Evolutionary conservation across 2,888 invertebrate genomes (phyloP).

Genomic region (Laspeyria flexula): DNA sequence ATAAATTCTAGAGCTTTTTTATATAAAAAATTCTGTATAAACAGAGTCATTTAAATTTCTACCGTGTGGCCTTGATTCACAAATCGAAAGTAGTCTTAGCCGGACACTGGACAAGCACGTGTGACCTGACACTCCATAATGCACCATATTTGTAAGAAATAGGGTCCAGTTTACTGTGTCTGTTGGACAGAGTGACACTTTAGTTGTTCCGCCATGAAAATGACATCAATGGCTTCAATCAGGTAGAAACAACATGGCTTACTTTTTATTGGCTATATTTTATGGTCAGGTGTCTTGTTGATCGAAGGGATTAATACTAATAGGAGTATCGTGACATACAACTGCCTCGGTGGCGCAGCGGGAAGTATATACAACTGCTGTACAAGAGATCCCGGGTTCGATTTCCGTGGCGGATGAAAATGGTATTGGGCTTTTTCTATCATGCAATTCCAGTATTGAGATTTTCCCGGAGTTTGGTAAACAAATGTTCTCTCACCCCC

Average conservation of each 20-base stretch:
- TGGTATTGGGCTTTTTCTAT: no score
- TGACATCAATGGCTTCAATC: constrained; percentile 14
- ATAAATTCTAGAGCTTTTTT: constrained; percentile 25
- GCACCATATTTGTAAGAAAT: background rate
- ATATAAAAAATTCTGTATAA: constrained; percentile 16
- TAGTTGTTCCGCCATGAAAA: constrained; percentile 12
- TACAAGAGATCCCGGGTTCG: no score
- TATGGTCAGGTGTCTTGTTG: background rate
- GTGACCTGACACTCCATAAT: constrained; percentile 13
- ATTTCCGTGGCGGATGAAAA: no score
- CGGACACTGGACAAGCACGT: constrained; percentile 52
- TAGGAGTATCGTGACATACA: no score
- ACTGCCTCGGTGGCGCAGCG: no score
- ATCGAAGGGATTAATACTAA: background rate
- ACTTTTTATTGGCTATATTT: constrained; percentile 18
- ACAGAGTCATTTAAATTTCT: constrained; percentile 58
- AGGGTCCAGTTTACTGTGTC: constrained; percentile 17
- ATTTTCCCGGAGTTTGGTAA: no score
- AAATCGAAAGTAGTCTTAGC: constrained; percentile 70
- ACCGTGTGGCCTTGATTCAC: constrained; percentile 66
- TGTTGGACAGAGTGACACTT: constrained; percentile 27
- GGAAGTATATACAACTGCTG: no score
- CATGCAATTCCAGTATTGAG: no score
- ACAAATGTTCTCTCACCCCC: no score
- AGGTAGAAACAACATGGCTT: constrained; percentile 21